Base-by-base conservation (phyloP, 2,888 invertebrate genomes). In the Leptogaster cylindrica region DNA sequence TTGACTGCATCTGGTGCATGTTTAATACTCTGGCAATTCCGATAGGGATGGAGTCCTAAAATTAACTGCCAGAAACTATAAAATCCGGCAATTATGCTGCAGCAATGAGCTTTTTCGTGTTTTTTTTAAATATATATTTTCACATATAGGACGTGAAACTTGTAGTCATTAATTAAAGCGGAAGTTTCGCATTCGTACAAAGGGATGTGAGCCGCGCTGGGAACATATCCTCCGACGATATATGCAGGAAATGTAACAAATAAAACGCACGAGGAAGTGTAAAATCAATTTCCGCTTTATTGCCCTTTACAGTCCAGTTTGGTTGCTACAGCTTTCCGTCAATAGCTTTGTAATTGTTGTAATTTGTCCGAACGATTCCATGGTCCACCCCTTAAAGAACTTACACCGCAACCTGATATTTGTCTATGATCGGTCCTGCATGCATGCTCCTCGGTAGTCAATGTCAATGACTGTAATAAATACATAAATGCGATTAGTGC, bases 271-370 rank as follows among this genome's bases (percentile, higher is more conserved):
- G 20, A 50, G 48, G 46, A 51, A 67, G 63, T 67, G 63, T 67
- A 67, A 67, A 67, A 67, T 67, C 67, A 67, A 67, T 67, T 67
- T 67, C 51, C 67, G 63, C 51, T 67, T 67, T 63, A 67, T 67
- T 67, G 51, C 67, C 31, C 41, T 61, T 67, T 12, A 48, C 48
- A 48, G n/a, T 48, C 27, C 48, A 25, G 25, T 10, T 48, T 41
- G 48, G 25, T 25, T 48, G n/a, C 23, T 4, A 48, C 48, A n/a
- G n/a, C n/a, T n/a, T n/a, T n/a, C n/a, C n/a, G n/a, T n/a, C n/a
- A n/a, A n/a, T 25, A 48, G 20, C 12, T 55, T 55, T 33, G 31
- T 33, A 20, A 55, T 31, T 33, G 20, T 20, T 25, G 27, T 10
- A 20, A 6, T 20, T 55, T 36, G 20, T 14, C 16, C 44, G 16